Base-by-base conservation (phyloP, 2,797 vertebrate species). In the Galago senegalensis region DNA sequence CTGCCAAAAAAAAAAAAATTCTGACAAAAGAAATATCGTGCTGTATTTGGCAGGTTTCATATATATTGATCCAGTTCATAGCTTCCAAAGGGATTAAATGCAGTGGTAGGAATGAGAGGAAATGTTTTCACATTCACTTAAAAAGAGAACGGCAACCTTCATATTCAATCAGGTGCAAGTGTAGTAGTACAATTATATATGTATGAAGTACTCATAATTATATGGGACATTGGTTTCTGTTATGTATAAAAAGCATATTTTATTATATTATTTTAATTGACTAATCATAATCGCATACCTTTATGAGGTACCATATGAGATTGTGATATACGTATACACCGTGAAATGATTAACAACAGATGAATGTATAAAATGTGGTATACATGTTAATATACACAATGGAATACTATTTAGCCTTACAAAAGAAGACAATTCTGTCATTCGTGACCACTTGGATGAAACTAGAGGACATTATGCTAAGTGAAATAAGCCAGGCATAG, bases 11-110 rank as follows among this genome's bases (percentile, higher is more conserved):
- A 40, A 40, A 40, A 43, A 43, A 93, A 69, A 79, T 40, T 43
- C 14, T 76, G 63, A 31, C 34, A 70, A 13, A 75, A 37, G 40
- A 85, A 91, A 77, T 37, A 23, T 18, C 43, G 27, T 7, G 17
- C 0, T 85, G 34, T 87, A 25, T 70, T 67, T 80, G 56, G 21
- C 2, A 81, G 82, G 17, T 73, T 31, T 77, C 58, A 61, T 37
- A 10, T 81, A 56, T 34, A 14, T n/a, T 29, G 34, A 65, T 58
- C 27, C 20, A 69, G 11, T 82, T 67, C 43, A 81, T 11, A 81
- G 60, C 61, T 58, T 84, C 79, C 63, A 46, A 76, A 85, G 21
- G 46, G 91, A 73, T 43, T 84, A 63, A 94, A 81, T 82, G 56
- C 14, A 63, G 27, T 40, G 11, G 13, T 89, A 34, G 6, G n/a